Evolutionary conservation across 1,140 invertebrate species (phyloP), one percentile per base, ranked within the genome.

Genomic region (Pseudomyrmex cubaensis): DNA sequence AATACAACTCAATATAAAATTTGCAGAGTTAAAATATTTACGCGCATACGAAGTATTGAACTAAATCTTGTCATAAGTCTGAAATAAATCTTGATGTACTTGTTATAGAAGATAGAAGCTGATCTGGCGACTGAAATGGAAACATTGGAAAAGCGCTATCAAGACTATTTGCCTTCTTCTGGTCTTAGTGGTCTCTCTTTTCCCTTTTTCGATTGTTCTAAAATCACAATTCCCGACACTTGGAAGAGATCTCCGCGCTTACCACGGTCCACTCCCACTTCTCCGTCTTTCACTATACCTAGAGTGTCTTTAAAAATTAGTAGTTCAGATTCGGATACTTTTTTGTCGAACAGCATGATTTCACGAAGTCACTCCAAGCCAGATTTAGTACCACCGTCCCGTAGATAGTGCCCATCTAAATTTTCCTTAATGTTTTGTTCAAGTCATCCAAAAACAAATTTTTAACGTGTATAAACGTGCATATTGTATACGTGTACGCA

Each of bases 41-140:
- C 56, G 50, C 2, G 50, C 2, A 15, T 20, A 20, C 52, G 13
- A 57, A 46, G 25, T 35, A 48, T 57, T 7, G 66, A 59, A 20
- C 44, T n/a, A 8, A 13, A 17, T 44, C 12, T 1, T 22, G 61
- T 52, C 44, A 82, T 78, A 88, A 66, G 12, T 67, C 69, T 88
- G 84, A 90, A 91, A 87, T 85, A 74, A 87, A 69, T 85, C 82
- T 90, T 93, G 66, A 90, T 80, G 69, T 92, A 90, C 88, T 88
- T 93, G 90, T 93, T 93, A 84, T 94, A 94, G 94, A 93, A 92
- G 88, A 90, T 94, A 91, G 93, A 94, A 89, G 90, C 91, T 84
- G 93, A 92, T 84, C 91, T 94, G 92, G 91, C 92, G 85, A 84
- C 89, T 84, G 90, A 94, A 91, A 92, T 91, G 92, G 93, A 93